These are phyloP conservation scores for Calcarius lapponicus DNA, from an alignment of 2,797 vertebrate genomes.

Conservation along the genomic window DNA sequence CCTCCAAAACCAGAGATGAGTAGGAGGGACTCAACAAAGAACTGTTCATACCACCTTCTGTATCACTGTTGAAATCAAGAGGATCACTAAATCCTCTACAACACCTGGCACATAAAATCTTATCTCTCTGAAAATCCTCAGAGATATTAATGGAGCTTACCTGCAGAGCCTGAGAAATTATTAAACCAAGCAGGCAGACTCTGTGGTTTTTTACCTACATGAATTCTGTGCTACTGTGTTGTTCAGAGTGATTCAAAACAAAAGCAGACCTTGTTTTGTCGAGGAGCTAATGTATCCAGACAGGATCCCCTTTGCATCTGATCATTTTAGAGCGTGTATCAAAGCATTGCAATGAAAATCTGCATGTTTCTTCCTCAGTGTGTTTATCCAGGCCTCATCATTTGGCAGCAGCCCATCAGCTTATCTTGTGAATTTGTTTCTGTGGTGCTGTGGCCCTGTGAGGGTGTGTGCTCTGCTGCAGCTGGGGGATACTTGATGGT, in stretches of 20 bases:
- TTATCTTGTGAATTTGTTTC: background rate
- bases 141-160: background rate
- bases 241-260: background rate
- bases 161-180: background rate
- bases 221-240: background rate
- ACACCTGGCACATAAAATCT: background rate
- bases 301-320: background rate
- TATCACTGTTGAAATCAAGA: background rate
- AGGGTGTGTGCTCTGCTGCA: background rate
- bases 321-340: background rate
- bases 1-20: background rate
- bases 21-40: background rate
- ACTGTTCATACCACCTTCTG: background rate
- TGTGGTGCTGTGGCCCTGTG: background rate
- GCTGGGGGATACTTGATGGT: fast-evolving
- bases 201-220: background rate
- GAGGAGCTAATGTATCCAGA: background rate
- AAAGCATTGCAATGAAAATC: background rate
- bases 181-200: background rate
- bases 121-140: background rate
- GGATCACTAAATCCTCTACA: conserved; percentile 6
- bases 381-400: background rate
- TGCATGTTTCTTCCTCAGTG: background rate
- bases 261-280: background rate
- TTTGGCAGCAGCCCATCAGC: background rate